These are phyloP conservation scores for Struthio camelus DNA, from an alignment of 2,113 vertebrate species.

Conservation along the genomic window DNA sequence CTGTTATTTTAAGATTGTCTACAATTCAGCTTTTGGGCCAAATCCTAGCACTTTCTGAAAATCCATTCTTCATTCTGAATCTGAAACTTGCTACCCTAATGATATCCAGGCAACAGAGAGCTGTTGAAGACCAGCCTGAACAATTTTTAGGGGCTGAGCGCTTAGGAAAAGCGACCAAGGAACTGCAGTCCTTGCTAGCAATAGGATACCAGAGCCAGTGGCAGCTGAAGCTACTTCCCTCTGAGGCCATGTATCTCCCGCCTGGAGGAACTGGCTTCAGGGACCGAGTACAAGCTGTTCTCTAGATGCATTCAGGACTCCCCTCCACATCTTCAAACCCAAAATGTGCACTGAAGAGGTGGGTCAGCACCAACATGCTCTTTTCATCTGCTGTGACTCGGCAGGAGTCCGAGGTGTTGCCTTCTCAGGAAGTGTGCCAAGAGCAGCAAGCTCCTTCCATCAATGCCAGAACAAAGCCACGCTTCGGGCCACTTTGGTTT, in stretches of 20 bases:
- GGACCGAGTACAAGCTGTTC: neutral
- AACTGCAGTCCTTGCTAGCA: neutral
- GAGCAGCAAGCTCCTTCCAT: neutral
- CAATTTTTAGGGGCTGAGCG: neutral
- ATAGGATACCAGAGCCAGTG: fast-evolving
- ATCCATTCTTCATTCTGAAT: neutral
- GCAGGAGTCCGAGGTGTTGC: neutral
- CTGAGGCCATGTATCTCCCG: neutral
- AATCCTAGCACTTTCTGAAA: slow-evolving; percentile 16
- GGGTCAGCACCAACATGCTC: neutral
- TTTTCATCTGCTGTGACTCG: neutral
- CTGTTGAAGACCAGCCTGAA: neutral
- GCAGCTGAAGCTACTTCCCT: neutral
- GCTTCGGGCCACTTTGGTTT: neutral
- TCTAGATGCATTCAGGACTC: neutral
- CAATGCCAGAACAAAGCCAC: neutral
- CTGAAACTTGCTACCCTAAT: neutral
- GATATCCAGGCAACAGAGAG: neutral
- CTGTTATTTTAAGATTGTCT: slow-evolving; percentile 30
- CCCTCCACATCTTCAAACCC: neutral
- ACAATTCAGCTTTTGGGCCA: neutral
- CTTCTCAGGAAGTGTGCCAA: neutral
- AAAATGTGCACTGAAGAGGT: fast-evolving
- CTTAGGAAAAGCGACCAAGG: neutral
- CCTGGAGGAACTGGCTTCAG: neutral